Conservation (phyloP, 2,888 invertebrate species). For the Spodoptera picta region DNA sequence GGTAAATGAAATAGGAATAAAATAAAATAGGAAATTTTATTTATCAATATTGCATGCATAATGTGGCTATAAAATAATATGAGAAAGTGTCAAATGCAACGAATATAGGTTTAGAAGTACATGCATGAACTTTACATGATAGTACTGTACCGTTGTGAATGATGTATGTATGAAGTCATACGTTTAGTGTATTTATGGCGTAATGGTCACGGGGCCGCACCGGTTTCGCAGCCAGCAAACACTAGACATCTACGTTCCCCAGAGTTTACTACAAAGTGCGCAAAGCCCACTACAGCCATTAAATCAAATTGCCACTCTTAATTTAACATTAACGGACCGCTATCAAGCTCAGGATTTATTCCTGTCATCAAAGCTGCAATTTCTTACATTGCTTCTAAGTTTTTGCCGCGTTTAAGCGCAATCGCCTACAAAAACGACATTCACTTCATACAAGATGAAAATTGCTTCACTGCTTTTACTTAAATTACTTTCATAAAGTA, state of each 20-base stretch:
- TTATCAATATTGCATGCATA: conserved; percentile 18
- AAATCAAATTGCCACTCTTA: conserved; percentile 74
- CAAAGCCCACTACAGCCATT: conserved; percentile 63
- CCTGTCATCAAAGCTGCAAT: conserved; percentile 66
- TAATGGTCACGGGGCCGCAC: conserved; percentile 62
- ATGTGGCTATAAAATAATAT: conserved; percentile 16
- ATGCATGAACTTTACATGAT: conserved; percentile 41
- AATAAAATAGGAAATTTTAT: conserved; percentile 17
- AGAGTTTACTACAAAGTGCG: conserved; percentile 53
- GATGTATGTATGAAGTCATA: conserved; percentile 66
- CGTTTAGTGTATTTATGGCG: conserved; percentile 65
- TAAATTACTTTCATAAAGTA: conserved; percentile 50
- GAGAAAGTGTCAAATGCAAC: conserved; percentile 22
- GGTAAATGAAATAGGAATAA: conserved; percentile 8
- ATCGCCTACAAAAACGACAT: conserved; percentile 43
- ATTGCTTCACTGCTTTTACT: conserved; percentile 50
- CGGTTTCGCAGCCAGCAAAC: conserved; percentile 40
- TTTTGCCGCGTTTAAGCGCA: conserved; percentile 55
- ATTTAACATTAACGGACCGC: conserved; percentile 67
- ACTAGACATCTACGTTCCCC: conserved; percentile 54
- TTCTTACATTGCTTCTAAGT: conserved; percentile 69
- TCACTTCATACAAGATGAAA: conserved; percentile 43
- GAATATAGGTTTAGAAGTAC: neutral
- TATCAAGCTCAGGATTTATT: conserved; percentile 56
- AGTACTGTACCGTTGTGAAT: conserved; percentile 57